phyloP scores from a whole-genome alignment of 2,888 invertebrate species.

The Tolmerus cingulatus region DNA sequence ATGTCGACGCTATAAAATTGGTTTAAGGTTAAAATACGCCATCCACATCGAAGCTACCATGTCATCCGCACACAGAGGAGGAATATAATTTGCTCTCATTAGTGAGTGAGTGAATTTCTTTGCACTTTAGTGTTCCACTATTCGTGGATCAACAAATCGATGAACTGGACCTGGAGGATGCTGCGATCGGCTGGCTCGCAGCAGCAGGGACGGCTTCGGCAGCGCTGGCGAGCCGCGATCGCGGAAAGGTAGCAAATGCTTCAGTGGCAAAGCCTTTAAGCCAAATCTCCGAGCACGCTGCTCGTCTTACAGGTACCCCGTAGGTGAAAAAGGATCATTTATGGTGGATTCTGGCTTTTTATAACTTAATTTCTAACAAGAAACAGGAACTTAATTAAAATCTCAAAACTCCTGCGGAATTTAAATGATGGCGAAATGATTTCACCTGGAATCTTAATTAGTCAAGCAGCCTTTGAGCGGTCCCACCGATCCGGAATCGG shows the following conservation, averaged over 20 bases:
- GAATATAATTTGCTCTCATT: slow-evolving; percentile 53
- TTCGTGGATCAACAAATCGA: slow-evolving; percentile 36
- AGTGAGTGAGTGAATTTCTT: slow-evolving; percentile 52
- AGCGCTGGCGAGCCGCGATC: neutral
- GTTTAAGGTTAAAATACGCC: slow-evolving; percentile 41
- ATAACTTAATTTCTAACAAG: slow-evolving; percentile 35
- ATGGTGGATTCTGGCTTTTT: slow-evolving; percentile 20
- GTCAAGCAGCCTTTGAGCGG: neutral
- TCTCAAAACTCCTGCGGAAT: neutral
- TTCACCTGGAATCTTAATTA: slow-evolving; percentile 10
- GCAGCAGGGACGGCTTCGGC: too few species aligned
- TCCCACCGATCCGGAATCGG: neutral
- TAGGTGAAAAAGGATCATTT: slow-evolving; percentile 30
- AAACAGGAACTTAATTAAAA: slow-evolving; percentile 15
- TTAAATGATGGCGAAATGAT: slow-evolving; percentile 2
- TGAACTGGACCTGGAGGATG: neutral
- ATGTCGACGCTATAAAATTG: slow-evolving; percentile 39
- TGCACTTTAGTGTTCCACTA: slow-evolving; percentile 48
- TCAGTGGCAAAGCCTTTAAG: slow-evolving; percentile 39
- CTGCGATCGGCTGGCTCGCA: neutral
- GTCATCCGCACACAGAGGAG: slow-evolving; percentile 51
- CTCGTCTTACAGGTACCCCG: neutral
- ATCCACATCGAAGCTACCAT: slow-evolving; percentile 49
- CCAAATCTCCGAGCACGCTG: slow-evolving; percentile 1
- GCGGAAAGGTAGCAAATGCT: slow-evolving; percentile 10